phyloP scores from a whole-genome alignment of 1,140 invertebrate species.

The Philaenus spumarius region DNA sequence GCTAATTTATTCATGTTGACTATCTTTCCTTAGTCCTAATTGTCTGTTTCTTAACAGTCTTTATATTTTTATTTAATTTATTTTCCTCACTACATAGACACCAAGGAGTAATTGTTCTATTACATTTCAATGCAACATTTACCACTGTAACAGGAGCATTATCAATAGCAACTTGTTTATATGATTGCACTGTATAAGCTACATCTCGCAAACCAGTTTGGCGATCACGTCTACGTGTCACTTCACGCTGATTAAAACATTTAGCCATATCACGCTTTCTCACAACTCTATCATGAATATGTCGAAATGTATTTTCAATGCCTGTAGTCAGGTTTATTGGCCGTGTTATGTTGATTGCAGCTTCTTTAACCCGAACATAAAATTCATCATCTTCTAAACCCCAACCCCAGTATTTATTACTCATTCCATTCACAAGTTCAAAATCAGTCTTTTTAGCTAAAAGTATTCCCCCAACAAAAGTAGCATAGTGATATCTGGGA shows the following conservation, averaged over 20 bases:
- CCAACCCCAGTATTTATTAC: constrained; percentile 99
- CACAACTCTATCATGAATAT: constrained; percentile 72
- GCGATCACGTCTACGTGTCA: constrained; percentile 75
- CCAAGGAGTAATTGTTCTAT: constrained; percentile 81
- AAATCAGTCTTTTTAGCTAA: constrained; percentile 81
- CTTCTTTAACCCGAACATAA: constrained; percentile 85
- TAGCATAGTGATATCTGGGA: constrained; percentile 93
- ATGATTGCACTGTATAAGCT: constrained; percentile 47
- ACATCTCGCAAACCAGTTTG: constrained; percentile 79
- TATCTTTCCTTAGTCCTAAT: background rate
- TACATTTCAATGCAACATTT: constrained; percentile 77
- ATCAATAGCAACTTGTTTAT: constrained; percentile 56
- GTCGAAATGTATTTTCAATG: constrained; percentile 73
- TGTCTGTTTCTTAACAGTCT: constrained; percentile 4
- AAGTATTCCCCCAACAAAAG: constrained; percentile 96
- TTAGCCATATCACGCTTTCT: constrained; percentile 76
- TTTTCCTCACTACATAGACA: constrained; percentile 64
- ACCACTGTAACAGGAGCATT: constrained; percentile 60
- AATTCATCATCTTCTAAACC: constrained; percentile 99
- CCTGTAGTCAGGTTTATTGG: constrained; percentile 72
- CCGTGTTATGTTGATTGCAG: constrained; percentile 63
- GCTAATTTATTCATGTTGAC: too few species aligned
- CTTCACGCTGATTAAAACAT: constrained; percentile 81
- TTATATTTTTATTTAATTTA: constrained; percentile 11
- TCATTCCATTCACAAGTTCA: constrained; percentile 84